Evolutionary conservation across 2,113 vertebrate species (phyloP).

Genomic region (Pseudopodoces humilis): DNA sequence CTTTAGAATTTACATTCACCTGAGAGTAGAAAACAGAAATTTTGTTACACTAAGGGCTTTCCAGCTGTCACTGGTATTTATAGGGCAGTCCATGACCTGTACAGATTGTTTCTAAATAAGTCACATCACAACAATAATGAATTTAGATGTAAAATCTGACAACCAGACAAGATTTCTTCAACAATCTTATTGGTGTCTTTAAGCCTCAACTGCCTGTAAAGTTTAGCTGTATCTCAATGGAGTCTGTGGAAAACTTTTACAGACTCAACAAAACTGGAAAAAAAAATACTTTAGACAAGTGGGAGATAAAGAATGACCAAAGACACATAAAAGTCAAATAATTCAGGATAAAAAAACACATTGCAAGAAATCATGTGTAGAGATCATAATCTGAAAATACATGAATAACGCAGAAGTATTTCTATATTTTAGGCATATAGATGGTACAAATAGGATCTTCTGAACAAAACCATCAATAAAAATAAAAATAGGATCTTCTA

Average conservation of each 20-base stretch:
- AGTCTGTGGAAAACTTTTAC: neutral
- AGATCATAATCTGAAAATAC: neutral
- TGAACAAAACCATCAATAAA: neutral
- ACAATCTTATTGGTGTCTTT: neutral
- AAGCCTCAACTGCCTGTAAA: neutral
- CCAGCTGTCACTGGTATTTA: neutral
- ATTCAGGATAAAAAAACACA: neutral
- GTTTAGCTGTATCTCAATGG: neutral
- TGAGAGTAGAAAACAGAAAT: neutral
- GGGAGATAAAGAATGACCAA: rapidly evolving
- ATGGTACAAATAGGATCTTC: neutral
- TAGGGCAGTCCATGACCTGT: neutral
- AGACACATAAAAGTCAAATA: neutral
- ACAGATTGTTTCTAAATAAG: neutral
- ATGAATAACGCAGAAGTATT: neutral
- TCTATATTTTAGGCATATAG: neutral
- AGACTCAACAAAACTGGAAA: neutral
- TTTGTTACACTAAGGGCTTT: neutral
- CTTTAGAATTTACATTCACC: neutral
- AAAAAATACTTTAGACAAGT: neutral
- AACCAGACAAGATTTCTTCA: neutral
- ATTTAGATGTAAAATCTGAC: neutral
- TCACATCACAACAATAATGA: neutral
- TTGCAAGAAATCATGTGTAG: neutral
- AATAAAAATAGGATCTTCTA: neutral